phyloP scores from a whole-genome alignment of 2,888 invertebrate genomes.

The Hyalella azteca region DNA sequence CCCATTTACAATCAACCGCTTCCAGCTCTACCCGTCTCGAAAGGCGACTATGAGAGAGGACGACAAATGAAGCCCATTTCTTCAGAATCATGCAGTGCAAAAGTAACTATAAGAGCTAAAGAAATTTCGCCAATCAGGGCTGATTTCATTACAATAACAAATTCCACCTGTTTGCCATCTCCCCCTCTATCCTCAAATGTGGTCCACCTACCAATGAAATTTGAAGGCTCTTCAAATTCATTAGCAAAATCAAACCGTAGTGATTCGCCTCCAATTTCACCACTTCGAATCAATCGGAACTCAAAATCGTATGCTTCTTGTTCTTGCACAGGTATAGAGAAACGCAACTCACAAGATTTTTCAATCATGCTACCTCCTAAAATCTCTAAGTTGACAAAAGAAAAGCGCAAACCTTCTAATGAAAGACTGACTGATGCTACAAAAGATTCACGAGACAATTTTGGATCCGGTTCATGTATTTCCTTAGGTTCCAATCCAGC shows the following conservation, averaged over 20 bases:
- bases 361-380: neutral
- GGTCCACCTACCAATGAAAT: neutral
- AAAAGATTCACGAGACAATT: neutral
- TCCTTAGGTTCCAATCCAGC: constrained; percentile 9
- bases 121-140: constrained; percentile 48
- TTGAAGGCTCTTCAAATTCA: neutral
- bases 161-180: constrained; percentile 46
- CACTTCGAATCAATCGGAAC: neutral
- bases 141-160: constrained; percentile 51
- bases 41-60: constrained; percentile 38
- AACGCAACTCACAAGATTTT: constrained; percentile 19
- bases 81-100: constrained; percentile 43
- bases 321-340: neutral
- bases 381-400: neutral
- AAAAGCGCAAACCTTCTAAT: neutral
- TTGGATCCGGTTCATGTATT: neutral
- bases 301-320: neutral
- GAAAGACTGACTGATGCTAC: neutral
- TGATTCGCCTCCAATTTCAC: neutral
- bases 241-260: neutral
- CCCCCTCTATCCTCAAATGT: neutral
- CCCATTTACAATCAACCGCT: constrained; percentile 53
- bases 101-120: constrained; percentile 46
- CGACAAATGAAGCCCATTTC: constrained; percentile 39
- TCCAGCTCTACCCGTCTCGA: constrained; percentile 46